phyloP scores from a whole-genome alignment of 2,797 vertebrate genomes.

The Eutrigla gurnardus region DNA sequence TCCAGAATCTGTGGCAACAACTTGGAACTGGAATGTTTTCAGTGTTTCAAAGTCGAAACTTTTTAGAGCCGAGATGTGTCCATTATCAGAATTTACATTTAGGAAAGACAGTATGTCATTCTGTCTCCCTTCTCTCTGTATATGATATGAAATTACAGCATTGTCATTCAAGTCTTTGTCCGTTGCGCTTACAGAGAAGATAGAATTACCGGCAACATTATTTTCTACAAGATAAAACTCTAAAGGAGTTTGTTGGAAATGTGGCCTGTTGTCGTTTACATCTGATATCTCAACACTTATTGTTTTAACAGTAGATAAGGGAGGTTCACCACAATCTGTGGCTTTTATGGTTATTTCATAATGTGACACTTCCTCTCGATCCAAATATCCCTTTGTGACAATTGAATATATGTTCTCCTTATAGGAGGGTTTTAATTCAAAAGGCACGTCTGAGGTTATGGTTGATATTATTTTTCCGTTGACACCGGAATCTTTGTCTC shows the following conservation, averaged over 20 bases:
- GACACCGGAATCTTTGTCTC: conserved; percentile 65
- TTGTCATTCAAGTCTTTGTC: not conserved
- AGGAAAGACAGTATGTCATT: not conserved
- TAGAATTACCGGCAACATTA: conserved; percentile 40
- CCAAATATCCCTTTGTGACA: conserved; percentile 62
- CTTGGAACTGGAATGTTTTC: conserved; percentile 1
- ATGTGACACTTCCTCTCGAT: conserved; percentile 66
- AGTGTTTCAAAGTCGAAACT: conserved; percentile 5
- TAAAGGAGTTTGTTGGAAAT: conserved; percentile 55
- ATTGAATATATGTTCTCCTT: conserved; percentile 67
- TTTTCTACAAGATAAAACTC: conserved; percentile 75
- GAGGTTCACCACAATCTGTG: conserved; percentile 77
- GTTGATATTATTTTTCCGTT: conserved; percentile 69
- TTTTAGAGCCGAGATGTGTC: not conserved
- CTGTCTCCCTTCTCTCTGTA: not conserved
- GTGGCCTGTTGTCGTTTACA: conserved; percentile 75
- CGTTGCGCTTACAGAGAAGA: conserved; percentile 60
- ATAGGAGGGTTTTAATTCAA: conserved; percentile 60
- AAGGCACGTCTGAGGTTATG: conserved; percentile 57
- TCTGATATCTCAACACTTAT: conserved; percentile 70
- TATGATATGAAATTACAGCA: not conserved
- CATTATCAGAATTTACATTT: not conserved
- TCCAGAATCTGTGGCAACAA: too few relatives aligned
- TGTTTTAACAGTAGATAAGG: conserved; percentile 61
- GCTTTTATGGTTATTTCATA: conserved; percentile 72